Conservation (phyloP, 2,888 invertebrate genomes). For the Meteorus colon region DNA sequence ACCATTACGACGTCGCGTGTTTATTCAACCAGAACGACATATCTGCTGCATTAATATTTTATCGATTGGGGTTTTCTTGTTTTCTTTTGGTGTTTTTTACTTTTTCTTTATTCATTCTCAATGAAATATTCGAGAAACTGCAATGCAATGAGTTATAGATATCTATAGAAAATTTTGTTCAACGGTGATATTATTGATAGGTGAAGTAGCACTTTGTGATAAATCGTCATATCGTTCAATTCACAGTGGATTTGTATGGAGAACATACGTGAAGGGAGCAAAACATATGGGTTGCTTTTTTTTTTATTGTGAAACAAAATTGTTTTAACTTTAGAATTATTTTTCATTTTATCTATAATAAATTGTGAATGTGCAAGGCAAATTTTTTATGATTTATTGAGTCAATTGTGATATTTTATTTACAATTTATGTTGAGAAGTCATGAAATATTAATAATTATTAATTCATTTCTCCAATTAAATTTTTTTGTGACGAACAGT, state of each 20-base stretch:
- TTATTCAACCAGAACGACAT: constrained; percentile 40
- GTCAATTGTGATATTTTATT: neutral
- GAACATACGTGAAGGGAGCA: too few relatives aligned
- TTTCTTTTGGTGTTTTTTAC: neutral
- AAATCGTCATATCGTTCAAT: neutral
- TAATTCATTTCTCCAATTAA: too few relatives aligned
- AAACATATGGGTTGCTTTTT: too few relatives aligned
- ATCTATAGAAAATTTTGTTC: constrained; percentile 13
- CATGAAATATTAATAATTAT: too few relatives aligned
- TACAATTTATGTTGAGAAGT: too few relatives aligned
- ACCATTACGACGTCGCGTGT: constrained; percentile 21
- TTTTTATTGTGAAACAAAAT: neutral
- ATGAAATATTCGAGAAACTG: constrained; percentile 15
- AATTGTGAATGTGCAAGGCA: too few relatives aligned
- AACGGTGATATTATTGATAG: neutral
- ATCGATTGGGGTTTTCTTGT: constrained; percentile 12
- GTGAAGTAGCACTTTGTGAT: neutral
- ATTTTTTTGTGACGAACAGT: too few relatives aligned
- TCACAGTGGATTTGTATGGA: too few relatives aligned
- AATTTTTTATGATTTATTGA: too few relatives aligned
- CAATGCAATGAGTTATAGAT: neutral
- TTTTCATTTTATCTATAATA: too few relatives aligned
- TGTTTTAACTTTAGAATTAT: too few relatives aligned
- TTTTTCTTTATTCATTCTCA: constrained; percentile 18
- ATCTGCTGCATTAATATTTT: constrained; percentile 41